Base-by-base conservation (phyloP, 2,797 vertebrate genomes). In the Pangasius krempfi region DNA sequence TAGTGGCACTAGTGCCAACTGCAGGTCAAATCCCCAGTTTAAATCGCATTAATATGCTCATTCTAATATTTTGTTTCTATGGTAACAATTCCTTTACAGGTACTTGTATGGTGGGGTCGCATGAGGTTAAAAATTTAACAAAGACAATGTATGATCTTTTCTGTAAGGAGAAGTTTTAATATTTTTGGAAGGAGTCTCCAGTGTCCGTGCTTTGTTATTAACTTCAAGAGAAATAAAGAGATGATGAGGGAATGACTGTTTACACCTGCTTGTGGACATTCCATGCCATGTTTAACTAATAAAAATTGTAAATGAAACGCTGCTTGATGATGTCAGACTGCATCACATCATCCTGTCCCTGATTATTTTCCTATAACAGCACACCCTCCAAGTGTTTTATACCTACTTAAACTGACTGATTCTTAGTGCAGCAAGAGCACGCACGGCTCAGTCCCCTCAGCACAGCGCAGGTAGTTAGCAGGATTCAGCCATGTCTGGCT, bases 381-480 rank as follows among this genome's bases (percentile, higher is more conserved):
- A 60, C 52, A 10, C 0, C 16, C 78, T 5, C 47, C 1, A 37
- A 20, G 6, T 47, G 50, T 18, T 83, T 64, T 47, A 83, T 44
- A 47, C 27, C 33, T 16, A n/a, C 27, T 40, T 81, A 62, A 62
- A 62, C 33, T 9, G 18, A 4, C 56, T 44, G 81, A 64, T 64
- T 1, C 37, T 8, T 22, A 86, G 18, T 10, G 2, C 60, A 70
- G 85, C 13, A 78, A 70, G 30, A 50, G 79, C 37, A 44, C 16
- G n/a, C 37, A 58, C 18, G 4, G 72, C 76, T 78, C 80, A 68
- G 50, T 84, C 75, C 44, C 81, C 88, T 60, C 72, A 54, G 33
- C 30, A 66, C 81, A 70, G 60, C n/a, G 6, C 81, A 78, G 81
- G 81, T 87, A 84, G 86, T 89, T 87, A 89, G 72, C 25, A 86